Percentiles rank a stretch among this genome's conserved stretches.
Evolutionary conservation across 2,888 invertebrate species (phyloP).

Genomic region (Ichneumoninae sp.): DNA sequence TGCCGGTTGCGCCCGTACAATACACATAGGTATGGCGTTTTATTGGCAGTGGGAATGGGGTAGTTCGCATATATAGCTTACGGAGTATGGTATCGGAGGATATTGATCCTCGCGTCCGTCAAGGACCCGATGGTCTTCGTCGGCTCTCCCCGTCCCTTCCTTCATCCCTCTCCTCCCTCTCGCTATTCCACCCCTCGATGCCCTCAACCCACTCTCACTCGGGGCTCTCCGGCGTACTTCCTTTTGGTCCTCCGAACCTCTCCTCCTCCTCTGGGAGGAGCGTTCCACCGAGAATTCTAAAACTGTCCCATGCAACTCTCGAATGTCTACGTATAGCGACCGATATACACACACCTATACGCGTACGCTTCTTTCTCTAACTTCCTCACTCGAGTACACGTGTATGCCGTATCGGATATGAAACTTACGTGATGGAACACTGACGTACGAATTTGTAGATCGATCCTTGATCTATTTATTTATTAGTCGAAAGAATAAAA

Average conservation of each 20-base stretch:
- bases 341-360: neutral
- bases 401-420: neutral
- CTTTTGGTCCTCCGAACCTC: constrained; percentile 36
- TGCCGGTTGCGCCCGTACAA: constrained; percentile 72
- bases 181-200: constrained; percentile 57
- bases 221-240: constrained; percentile 39
- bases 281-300: constrained; percentile 41
- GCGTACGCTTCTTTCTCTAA: neutral
- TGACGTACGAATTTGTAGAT: neutral
- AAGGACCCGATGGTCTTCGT: constrained; percentile 83
- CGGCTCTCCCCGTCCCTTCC: constrained; percentile 71
- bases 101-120: constrained; percentile 84
- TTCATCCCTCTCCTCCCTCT: constrained; percentile 66
- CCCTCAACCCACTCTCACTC: constrained; percentile 33
- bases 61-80: constrained; percentile 78
- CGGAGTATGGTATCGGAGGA: constrained; percentile 84
- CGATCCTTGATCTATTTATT: neutral
- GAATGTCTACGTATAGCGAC: neutral
- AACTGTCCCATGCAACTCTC: constrained; percentile 55
- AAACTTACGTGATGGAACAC: neutral
- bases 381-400: neutral
- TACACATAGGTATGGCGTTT: constrained; percentile 83
- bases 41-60: constrained; percentile 83
- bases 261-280: constrained; percentile 43
- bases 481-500: too few species aligned